Evolutionary conservation across 1,140 invertebrate genomes (phyloP), one percentile per base, ranked within the genome.

Genomic region (Lepidotrigona ventralis): DNA sequence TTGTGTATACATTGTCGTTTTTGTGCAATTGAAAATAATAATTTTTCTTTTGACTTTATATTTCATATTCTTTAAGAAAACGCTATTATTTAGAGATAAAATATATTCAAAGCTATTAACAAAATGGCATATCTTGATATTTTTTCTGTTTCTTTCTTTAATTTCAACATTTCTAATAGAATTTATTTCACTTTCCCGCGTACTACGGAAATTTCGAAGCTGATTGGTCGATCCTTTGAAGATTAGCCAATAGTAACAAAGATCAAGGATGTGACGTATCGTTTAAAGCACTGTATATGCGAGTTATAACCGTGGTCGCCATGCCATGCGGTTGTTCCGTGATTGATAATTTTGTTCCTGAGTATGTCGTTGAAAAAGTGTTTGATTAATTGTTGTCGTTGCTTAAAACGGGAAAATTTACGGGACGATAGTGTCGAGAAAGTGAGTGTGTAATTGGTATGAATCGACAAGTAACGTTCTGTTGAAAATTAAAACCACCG

Each of bases 251-350:
- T 88, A 9, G 15, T 1, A 23, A 70, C 51, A 26, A 56, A 70
- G 53, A 26, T 56, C 68, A 56, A 26, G 39, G 53, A 26, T 75
- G 73, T 86, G 87, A 89, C 84, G 86, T 89, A 83, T 76, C 58
- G 71, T 89, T 89, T 89, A 89, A 89, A 89, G 80, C 83, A 77
- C 88, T 53, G 72, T 74, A 78, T 39, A 14, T 60, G n/a, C 8
- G 82, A 85, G 88, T 86, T 81, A 81, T 74, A 66, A 82, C 60
- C 56, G 81, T 81, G 79, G 79, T 82, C 88, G 88, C 88, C 88
- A 90, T 89, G 76, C 88, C 88, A 88, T 89, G 86, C 88, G 88
- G 80, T 72, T 60, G 84, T 77, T 54, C 39, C 76, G 73, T 39
- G 68, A 51, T 73, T 87, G 64, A 85, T 73, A 85, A 79, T 74